Conservation (phyloP, 1,140 invertebrate species). For the Nasonia giraulti region DNA sequence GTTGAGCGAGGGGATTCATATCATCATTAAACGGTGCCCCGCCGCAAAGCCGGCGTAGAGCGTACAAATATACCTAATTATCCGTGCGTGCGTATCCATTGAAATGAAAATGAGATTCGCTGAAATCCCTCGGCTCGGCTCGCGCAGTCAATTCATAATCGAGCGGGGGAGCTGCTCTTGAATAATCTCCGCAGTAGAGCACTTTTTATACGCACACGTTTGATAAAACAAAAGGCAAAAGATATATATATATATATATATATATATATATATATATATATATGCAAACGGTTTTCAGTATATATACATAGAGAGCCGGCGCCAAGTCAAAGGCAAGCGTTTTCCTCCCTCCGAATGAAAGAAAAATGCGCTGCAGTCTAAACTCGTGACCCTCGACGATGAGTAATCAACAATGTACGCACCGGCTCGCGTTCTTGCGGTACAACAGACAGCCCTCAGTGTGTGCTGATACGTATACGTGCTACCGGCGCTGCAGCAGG, state of each 20-base stretch:
- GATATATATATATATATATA: no score
- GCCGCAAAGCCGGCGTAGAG: background rate
- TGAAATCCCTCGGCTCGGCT: background rate
- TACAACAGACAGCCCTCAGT: background rate
- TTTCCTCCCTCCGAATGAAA: background rate
- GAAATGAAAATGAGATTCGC: background rate
- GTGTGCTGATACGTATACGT: background rate
- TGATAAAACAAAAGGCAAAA: background rate
- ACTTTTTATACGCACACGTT: background rate
- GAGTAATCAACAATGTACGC: conserved; percentile 40
- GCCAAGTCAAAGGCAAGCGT: background rate
- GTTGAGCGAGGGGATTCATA: no score
- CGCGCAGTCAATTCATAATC: background rate
- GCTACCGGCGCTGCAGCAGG: background rate
- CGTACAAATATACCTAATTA: background rate
- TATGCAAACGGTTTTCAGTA: background rate
- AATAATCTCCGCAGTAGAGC: no score
- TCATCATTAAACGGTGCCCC: no score
- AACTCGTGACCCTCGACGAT: background rate
- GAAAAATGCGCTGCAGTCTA: background rate
- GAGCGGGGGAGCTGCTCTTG: background rate
- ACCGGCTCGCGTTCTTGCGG: conserved; percentile 48
- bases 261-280: no score
- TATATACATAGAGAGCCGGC: background rate
- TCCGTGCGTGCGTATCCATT: background rate